phyloP scores from a whole-genome alignment of 2,888 invertebrate species.

The Limulus polyphemus region DNA sequence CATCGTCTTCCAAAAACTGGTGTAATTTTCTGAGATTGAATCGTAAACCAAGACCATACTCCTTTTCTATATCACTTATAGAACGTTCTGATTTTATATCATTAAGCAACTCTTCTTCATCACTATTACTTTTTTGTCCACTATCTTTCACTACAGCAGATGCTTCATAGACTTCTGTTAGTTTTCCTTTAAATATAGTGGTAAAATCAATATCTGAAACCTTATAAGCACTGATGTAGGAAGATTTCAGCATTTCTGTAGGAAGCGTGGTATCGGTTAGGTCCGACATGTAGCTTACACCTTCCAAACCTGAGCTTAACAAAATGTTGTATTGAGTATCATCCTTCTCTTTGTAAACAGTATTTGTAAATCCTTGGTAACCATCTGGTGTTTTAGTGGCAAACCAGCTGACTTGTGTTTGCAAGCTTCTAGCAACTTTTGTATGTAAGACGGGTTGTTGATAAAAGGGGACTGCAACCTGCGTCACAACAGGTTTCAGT shows the following conservation, averaged over 20 bases:
- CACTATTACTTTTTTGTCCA: neutral
- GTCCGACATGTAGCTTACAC: constrained; percentile 20
- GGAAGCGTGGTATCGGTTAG: constrained; percentile 4
- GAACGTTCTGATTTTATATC: constrained; percentile 4
- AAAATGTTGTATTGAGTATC: constrained; percentile 18
- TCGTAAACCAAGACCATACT: constrained; percentile 16
- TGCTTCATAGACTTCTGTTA: constrained; percentile 26
- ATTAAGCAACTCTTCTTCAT: constrained; percentile 6
- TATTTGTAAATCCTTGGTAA: neutral
- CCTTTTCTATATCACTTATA: constrained; percentile 6
- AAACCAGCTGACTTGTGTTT: neutral
- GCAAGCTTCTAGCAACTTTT: constrained; percentile 18
- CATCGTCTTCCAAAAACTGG: constrained; percentile 21
- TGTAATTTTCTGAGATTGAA: constrained; percentile 23
- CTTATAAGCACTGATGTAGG: constrained; percentile 1
- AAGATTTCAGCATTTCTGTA: constrained; percentile 17
- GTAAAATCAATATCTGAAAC: constrained; percentile 16
- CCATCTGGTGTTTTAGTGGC: neutral
- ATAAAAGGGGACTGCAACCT: constrained; percentile 20
- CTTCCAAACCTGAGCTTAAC: constrained; percentile 22
- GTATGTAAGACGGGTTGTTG: constrained; percentile 16
- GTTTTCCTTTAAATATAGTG: constrained; percentile 25
- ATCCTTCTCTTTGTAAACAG: constrained; percentile 3
- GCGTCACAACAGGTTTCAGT: constrained; percentile 24
- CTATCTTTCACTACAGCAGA: constrained; percentile 14